These are phyloP conservation scores for Liolophura sinensis DNA, from an alignment of 1,140 invertebrate genomes.

Conservation along the genomic window DNA sequence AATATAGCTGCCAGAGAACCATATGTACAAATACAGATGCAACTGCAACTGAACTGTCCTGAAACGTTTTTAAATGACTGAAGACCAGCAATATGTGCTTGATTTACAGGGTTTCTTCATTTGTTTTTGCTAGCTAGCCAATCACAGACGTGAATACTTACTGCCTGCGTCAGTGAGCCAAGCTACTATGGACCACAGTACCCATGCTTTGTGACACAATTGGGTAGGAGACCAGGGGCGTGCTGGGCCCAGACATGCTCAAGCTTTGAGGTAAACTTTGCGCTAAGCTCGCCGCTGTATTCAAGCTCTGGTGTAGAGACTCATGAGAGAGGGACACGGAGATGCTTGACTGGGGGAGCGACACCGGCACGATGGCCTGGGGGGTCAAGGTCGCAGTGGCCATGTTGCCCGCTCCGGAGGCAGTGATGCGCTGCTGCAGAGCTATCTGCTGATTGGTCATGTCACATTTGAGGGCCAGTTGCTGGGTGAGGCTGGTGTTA, in stretches of 20 bases:
- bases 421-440: constrained; percentile 44
- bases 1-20: no score
- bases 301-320: constrained; percentile 58
- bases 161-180: constrained; percentile 38
- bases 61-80: no score
- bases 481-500: constrained; percentile 44
- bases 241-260: constrained; percentile 56
- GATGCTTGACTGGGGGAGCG: constrained; percentile 38
- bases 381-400: constrained; percentile 31
- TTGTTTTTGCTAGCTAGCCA: no score
- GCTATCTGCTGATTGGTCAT: constrained; percentile 42
- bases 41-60: no score
- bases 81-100: no score
- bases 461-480: constrained; percentile 54
- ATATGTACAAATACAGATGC: no score
- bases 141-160: no score
- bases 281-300: constrained; percentile 31
- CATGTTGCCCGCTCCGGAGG: constrained; percentile 30
- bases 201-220: constrained; percentile 69
- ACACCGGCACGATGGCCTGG: constrained; percentile 46
- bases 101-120: no score
- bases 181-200: constrained; percentile 46
- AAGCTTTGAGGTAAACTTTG: constrained; percentile 46
- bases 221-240: constrained; percentile 72
- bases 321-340: constrained; percentile 37